These are phyloP conservation scores for Ceuthmochares aereus DNA, from an alignment of 2,113 vertebrate species.

Conservation along the genomic window DNA sequence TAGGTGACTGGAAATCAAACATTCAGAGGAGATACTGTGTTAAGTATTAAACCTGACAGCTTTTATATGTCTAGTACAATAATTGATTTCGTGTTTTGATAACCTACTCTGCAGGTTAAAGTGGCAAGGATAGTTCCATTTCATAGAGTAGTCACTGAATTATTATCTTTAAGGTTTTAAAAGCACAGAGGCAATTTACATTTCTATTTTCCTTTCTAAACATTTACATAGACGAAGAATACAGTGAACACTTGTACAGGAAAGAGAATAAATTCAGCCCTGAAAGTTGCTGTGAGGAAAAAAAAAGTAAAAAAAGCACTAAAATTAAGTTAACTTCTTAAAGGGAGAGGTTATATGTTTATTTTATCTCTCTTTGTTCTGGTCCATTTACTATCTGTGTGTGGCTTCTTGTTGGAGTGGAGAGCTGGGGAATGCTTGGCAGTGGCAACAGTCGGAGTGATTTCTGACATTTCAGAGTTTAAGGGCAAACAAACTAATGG, in stretches of 20 bases:
- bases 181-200: constrained; percentile 6
- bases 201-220: constrained; percentile 31
- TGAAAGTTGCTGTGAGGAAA: neutral
- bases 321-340: neutral
- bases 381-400: neutral
- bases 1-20: constrained; percentile 40
- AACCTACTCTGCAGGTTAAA: constrained; percentile 38
- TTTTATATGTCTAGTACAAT: constrained; percentile 26
- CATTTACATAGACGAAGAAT: neutral
- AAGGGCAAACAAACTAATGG: neutral
- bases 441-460: neutral
- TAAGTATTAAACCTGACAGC: constrained; percentile 33
- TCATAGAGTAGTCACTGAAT: neutral
- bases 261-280: neutral
- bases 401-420: neutral
- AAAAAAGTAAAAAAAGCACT: neutral
- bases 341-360: neutral
- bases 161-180: neutral
- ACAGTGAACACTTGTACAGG: too few relatives aligned
- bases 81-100: constrained; percentile 59
- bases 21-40: constrained; percentile 11
- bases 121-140: neutral
- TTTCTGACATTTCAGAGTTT: neutral
- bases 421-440: neutral
- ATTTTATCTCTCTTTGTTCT: neutral